Percentiles rank a stretch among this genome's conserved stretches.
These are phyloP conservation scores for Sycophila sp. DNA, from an alignment of 1,140 invertebrate genomes.

Conservation along the genomic window DNA sequence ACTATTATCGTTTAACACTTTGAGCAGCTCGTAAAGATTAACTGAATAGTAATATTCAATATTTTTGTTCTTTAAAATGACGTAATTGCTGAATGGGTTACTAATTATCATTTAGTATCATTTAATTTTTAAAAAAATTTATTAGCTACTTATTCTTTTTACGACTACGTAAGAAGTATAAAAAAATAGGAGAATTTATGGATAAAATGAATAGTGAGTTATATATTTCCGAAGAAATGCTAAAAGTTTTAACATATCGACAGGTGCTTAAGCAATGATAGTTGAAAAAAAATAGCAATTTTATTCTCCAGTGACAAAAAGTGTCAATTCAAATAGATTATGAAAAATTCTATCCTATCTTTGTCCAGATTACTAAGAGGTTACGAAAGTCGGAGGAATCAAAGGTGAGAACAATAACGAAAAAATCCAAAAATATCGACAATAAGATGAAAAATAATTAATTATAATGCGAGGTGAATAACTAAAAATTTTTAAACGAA, in stretches of 20 bases:
- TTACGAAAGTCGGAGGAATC: too few relatives aligned
- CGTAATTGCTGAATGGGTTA: too few relatives aligned
- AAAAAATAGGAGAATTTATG: slow-evolving; percentile 7
- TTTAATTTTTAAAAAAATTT: too few relatives aligned
- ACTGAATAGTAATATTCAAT: too few relatives aligned
- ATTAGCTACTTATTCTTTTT: too few relatives aligned
- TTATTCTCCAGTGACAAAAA: slow-evolving; percentile 2
- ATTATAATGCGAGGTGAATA: not conserved
- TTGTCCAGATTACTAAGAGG: slow-evolving; percentile 24
- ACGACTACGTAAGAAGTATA: too few relatives aligned
- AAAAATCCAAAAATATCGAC: not conserved
- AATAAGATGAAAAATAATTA: not conserved
- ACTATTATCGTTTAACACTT: too few relatives aligned
- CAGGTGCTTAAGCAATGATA: not conserved
- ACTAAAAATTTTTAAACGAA: not conserved
- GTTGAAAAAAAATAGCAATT: slow-evolving; percentile 5
- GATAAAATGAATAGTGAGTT: not conserved
- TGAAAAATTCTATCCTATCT: not conserved
- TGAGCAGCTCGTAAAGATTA: too few relatives aligned
- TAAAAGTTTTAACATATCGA: slow-evolving; percentile 27
- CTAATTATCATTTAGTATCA: not conserved
- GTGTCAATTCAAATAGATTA: not conserved
- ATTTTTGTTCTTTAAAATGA: too few relatives aligned
- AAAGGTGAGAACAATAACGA: not conserved
- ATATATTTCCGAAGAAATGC: not conserved